Evolutionary conservation across 2,888 invertebrate species (phyloP).

Genomic region (Papilio protenor): DNA sequence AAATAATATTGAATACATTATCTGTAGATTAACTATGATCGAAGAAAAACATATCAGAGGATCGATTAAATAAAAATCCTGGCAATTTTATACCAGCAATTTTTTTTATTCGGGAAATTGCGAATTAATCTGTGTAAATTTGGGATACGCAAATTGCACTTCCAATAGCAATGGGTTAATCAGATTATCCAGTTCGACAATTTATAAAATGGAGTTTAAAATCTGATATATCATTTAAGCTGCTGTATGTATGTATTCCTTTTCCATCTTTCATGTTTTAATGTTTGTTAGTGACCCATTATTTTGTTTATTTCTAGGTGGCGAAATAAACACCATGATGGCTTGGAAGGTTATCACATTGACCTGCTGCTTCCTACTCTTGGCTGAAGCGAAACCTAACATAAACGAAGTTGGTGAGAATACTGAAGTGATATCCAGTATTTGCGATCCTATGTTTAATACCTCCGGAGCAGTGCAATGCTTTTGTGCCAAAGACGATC

Average conservation of each 20-base stretch:
- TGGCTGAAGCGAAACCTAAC: conserved; percentile 63
- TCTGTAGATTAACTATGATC: neutral
- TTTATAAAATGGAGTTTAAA: neutral
- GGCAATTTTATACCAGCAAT: neutral
- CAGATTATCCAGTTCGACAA: conserved; percentile 1
- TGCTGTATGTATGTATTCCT: no score
- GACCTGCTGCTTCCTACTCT: conserved; percentile 57
- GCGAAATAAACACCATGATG: conserved; percentile 57
- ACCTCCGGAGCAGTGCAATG: conserved; percentile 70
- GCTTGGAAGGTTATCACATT: conserved; percentile 63
- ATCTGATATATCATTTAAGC: neutral
- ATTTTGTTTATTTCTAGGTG: conserved; percentile 55
- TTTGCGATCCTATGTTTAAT: conserved; percentile 68
- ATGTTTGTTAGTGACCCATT: neutral
- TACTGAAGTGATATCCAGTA: conserved; percentile 57
- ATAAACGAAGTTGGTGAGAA: conserved; percentile 55
- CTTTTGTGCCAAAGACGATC: conserved; percentile 62
- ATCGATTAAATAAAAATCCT: neutral
- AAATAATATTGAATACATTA: conserved; percentile 3
- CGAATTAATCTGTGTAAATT: neutral
- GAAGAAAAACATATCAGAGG: neutral
- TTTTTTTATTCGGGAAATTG: neutral
- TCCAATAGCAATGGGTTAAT: neutral
- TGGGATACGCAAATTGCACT: neutral
- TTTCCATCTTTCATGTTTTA: no score